These are phyloP conservation scores for Tringa solitaria DNA, from an alignment of 2,113 vertebrate species.

Conservation along the genomic window DNA sequence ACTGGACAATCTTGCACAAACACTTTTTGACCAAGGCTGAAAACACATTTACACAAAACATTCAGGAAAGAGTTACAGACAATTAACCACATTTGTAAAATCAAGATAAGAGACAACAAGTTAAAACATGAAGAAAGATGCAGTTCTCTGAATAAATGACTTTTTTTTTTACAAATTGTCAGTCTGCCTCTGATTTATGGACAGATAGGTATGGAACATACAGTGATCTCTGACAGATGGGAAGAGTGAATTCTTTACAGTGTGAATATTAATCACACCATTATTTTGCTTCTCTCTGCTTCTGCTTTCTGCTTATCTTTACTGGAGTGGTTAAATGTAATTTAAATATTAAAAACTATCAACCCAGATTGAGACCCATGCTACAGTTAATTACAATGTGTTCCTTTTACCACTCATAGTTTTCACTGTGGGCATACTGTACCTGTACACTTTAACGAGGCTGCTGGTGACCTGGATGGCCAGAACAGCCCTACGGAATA, in stretches of 20 bases:
- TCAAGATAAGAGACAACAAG: background rate
- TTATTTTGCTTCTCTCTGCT: background rate
- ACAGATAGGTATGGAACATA: background rate
- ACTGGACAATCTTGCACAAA: background rate
- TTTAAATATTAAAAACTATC: background rate
- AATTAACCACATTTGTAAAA: background rate
- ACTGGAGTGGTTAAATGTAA: background rate
- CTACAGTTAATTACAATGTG: background rate
- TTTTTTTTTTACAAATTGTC: background rate
- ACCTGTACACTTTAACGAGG: conserved; percentile 46
- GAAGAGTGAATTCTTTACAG: background rate
- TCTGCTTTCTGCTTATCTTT: background rate
- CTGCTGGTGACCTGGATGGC: background rate
- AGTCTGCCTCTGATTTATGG: conserved; percentile 4
- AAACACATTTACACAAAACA: background rate
- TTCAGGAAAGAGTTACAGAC: background rate
- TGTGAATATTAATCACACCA: conserved; percentile 23
- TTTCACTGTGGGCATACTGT: background rate
- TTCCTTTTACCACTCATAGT: background rate
- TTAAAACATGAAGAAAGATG: background rate
- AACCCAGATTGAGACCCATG: background rate
- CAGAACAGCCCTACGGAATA: conserved; percentile 10
- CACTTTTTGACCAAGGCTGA: background rate
- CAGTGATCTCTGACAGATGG: background rate
- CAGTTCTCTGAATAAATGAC: background rate